Evolutionary conservation across 2,888 invertebrate species (phyloP).

Genomic region (Eudasyphora cyanicolor): DNA sequence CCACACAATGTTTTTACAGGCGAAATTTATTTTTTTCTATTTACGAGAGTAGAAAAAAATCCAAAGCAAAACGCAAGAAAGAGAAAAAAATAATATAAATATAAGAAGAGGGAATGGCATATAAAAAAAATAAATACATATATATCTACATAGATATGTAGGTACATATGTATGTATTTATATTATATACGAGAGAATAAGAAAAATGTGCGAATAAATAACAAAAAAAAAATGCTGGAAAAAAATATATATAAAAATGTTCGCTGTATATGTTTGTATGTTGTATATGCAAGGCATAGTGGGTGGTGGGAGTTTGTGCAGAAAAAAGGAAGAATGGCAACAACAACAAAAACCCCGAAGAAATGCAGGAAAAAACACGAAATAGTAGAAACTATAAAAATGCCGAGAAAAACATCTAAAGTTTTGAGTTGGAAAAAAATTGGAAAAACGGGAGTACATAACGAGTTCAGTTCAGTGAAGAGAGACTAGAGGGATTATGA

Average conservation of each 20-base stretch:
- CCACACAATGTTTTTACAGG: slow-evolving; percentile 23
- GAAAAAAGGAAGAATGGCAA: slow-evolving; percentile 31
- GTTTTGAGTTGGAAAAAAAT: slow-evolving; percentile 42
- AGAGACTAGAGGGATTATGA: background rate
- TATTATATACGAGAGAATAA: slow-evolving; percentile 47
- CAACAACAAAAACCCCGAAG: slow-evolving; percentile 32
- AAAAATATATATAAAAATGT: slow-evolving; percentile 48
- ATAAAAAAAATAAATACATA: slow-evolving; percentile 27
- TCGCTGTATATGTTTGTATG: slow-evolving; percentile 19
- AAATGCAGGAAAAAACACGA: slow-evolving; percentile 45
- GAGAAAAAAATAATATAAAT: slow-evolving; percentile 48
- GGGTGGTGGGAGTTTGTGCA: too few relatives aligned
- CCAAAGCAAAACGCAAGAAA: slow-evolving; percentile 20
- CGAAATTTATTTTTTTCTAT: slow-evolving; percentile 44
- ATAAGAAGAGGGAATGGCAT: slow-evolving; percentile 36
- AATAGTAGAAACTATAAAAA: slow-evolving; percentile 49
- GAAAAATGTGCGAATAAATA: slow-evolving; percentile 60
- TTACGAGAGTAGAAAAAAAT: slow-evolving; percentile 24
- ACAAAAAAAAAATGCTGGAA: slow-evolving; percentile 48
- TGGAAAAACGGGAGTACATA: background rate
- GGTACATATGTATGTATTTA: background rate
- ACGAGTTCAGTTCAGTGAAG: background rate
- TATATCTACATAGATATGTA: slow-evolving; percentile 18
- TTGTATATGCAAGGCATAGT: slow-evolving; percentile 19
- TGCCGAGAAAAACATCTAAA: slow-evolving; percentile 44